A percentile compares a stretch with the other conserved stretches of the same genome.
Conservation (phyloP, 2,888 invertebrate species). For the Bellardia bayeri region DNA sequence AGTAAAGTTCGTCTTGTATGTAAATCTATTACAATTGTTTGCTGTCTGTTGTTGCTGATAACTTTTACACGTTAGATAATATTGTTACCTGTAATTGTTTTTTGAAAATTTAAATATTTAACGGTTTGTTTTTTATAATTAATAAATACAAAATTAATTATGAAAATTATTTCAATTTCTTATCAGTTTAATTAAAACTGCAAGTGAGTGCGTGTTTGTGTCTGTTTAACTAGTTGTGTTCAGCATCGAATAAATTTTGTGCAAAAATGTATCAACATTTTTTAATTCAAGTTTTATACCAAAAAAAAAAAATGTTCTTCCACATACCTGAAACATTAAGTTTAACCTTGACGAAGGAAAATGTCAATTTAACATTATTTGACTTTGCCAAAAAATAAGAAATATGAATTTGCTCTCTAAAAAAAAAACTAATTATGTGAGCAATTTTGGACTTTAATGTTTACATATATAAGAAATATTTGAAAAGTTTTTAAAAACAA, state of each 20-base stretch:
- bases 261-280: not conserved
- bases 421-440: constrained; percentile 12
- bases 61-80: not conserved
- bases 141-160: not conserved
- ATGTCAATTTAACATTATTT: constrained; percentile 4
- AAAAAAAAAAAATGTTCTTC: not conserved
- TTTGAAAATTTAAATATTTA: not conserved
- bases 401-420: not conserved
- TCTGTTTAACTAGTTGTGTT: not conserved
- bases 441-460: not conserved
- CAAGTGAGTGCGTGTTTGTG: not conserved
- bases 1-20: constrained; percentile 31
- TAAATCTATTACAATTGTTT: not conserved
- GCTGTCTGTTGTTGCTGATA: not conserved
- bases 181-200: constrained; percentile 56
- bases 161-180: constrained; percentile 18
- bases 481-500: not conserved
- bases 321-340: not conserved
- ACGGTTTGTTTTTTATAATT: not conserved
- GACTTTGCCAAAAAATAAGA: not conserved
- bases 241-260: not conserved
- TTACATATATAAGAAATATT: not conserved
- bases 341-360: constrained; percentile 31
- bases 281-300: constrained; percentile 20
- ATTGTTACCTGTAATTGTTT: not conserved